phyloP scores from a whole-genome alignment of 2,888 invertebrate species.

The Ochropleura plecta region DNA sequence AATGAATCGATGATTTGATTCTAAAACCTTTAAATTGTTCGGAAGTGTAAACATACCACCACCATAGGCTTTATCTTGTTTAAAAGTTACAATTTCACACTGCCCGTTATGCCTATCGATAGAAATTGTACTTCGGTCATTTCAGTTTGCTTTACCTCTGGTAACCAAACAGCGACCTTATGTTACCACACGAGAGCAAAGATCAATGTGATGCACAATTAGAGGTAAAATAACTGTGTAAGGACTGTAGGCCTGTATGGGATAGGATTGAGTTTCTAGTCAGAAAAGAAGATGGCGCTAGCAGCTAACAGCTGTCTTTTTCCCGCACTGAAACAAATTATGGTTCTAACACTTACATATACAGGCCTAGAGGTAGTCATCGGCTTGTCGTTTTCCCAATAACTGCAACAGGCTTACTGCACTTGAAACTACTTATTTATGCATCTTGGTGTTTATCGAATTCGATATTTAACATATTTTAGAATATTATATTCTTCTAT shows the following conservation, averaged over 20 bases:
- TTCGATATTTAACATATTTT: conserved; percentile 10
- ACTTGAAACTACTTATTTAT: conserved; percentile 17
- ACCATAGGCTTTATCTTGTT: conserved; percentile 6
- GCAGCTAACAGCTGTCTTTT: neutral
- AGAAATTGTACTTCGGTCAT: neutral
- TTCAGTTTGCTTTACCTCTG: neutral
- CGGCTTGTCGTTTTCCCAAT: neutral
- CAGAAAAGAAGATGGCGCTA: conserved; percentile 5
- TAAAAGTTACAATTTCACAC: conserved; percentile 11
- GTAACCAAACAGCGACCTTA: neutral
- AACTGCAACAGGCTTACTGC: conserved; percentile 19
- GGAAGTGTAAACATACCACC: conserved; percentile 60
- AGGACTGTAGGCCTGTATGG: neutral
- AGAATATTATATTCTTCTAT: conserved; percentile 10
- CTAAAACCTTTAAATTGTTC: conserved; percentile 11
- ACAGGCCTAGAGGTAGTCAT: neutral
- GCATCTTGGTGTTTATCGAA: conserved; percentile 41
- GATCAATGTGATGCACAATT: neutral
- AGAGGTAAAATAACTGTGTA: neutral
- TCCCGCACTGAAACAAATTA: conserved; percentile 3
- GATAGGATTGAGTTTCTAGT: neutral
- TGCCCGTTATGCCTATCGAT: conserved; percentile 14
- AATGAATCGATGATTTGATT: neutral
- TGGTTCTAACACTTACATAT: neutral
- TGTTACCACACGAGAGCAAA: neutral